Percentiles rank a stretch among this genome's conserved stretches.
These are phyloP conservation scores for Myopa testacea DNA, from an alignment of 2,888 invertebrate species.

Conservation along the genomic window DNA sequence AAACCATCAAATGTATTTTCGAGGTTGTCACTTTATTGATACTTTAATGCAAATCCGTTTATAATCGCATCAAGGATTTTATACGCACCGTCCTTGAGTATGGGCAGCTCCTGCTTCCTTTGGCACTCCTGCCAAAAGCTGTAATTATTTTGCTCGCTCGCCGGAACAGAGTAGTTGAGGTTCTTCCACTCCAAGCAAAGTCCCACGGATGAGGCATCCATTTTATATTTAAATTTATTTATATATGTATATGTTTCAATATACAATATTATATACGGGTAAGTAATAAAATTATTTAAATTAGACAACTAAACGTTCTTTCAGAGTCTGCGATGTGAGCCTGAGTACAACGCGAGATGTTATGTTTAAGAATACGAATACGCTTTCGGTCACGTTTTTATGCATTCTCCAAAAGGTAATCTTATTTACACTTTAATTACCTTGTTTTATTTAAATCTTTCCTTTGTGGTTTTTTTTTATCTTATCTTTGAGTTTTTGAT, in stretches of 20 bases:
- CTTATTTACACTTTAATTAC: background rate
- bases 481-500: conserved; percentile 1
- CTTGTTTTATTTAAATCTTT: background rate
- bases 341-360: no score
- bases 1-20: background rate
- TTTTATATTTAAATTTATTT: background rate
- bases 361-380: no score
- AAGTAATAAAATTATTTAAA: no score
- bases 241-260: no score
- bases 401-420: conserved; percentile 2
- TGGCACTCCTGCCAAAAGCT: conserved; percentile 64
- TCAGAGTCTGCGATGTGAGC: no score
- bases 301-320: no score
- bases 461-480: background rate
- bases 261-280: no score
- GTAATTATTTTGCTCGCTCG: conserved; percentile 62
- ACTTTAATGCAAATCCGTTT: background rate
- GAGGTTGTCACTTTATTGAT: background rate
- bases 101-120: conserved; percentile 57
- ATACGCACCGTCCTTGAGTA: conserved; percentile 61
- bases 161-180: conserved; percentile 63
- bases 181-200: conserved; percentile 65
- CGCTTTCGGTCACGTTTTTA: background rate
- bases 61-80: background rate
- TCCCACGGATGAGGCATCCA: conserved; percentile 45